These are phyloP conservation scores for Cydia pomonella DNA, from an alignment of 1,140 invertebrate species.

Conservation along the genomic window DNA sequence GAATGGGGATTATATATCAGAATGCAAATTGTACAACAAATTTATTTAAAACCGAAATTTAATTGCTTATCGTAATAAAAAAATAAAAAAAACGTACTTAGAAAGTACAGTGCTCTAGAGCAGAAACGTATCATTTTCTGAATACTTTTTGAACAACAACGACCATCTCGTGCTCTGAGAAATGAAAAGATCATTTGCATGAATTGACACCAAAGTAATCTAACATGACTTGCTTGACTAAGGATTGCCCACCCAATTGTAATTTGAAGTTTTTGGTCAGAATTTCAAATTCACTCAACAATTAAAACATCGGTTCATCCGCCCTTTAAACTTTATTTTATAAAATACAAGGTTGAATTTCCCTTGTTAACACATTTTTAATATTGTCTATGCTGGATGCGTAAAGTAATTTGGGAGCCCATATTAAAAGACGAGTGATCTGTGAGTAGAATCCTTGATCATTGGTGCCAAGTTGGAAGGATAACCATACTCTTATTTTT, in stretches of 20 bases:
- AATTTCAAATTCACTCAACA: conserved; percentile 19
- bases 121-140: too few relatives aligned
- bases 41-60: too few relatives aligned
- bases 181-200: background rate
- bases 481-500: background rate
- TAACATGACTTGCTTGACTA: background rate
- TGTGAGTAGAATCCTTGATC: conserved; percentile 27
- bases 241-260: background rate
- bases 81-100: too few relatives aligned
- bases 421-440: conserved; percentile 26
- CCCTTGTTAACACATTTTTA: background rate
- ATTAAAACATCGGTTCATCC: conserved; percentile 4
- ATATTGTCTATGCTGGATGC: conserved; percentile 31
- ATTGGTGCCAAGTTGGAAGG: background rate
- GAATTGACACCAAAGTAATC: background rate
- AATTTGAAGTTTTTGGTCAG: conserved; percentile 26
- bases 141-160: too few relatives aligned
- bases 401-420: conserved; percentile 24
- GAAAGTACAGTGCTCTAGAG: too few relatives aligned
- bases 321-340: background rate
- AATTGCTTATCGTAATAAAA: too few relatives aligned
- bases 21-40: too few relatives aligned
- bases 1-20: too few relatives aligned
- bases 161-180: too few relatives aligned
- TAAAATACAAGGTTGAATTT: conserved; percentile 6